Conservation (phyloP, 1,140 invertebrate genomes). For the Cheumatopsyche charites region DNA sequence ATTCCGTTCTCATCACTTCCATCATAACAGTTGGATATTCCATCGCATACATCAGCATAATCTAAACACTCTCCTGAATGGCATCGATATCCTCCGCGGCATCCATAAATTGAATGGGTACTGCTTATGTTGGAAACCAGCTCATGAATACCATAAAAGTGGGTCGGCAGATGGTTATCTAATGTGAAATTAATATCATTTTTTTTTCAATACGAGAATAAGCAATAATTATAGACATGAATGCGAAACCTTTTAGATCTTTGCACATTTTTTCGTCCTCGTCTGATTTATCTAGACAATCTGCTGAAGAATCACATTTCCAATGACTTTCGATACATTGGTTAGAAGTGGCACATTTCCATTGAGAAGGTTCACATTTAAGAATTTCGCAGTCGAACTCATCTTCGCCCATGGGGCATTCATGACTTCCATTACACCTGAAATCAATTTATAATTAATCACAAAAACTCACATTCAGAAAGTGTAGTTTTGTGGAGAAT, state of each 20-base stretch:
- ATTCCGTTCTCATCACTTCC: constrained; percentile 65
- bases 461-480: no score
- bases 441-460: constrained; percentile 33
- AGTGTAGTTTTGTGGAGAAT: no score
- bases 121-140: not conserved
- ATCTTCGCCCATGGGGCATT: constrained; percentile 73
- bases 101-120: constrained; percentile 41
- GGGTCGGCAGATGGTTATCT: not conserved
- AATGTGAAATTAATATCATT: not conserved
- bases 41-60: constrained; percentile 69
- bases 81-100: constrained; percentile 65
- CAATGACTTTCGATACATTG: constrained; percentile 62
- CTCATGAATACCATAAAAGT: no score
- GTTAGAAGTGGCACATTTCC: constrained; percentile 54
- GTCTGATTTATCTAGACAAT: constrained; percentile 76
- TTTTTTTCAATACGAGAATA: no score
- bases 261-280: constrained; percentile 62
- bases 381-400: constrained; percentile 61
- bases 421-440: constrained; percentile 71
- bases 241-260: constrained; percentile 42
- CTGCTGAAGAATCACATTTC: constrained; percentile 67
- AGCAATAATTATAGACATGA: no score
- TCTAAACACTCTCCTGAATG: constrained; percentile 68
- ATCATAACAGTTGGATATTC: constrained; percentile 70
- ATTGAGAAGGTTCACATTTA: constrained; percentile 49